These are phyloP conservation scores for Nomia melanderi DNA, from an alignment of 1,140 invertebrate genomes.

Conservation along the genomic window DNA sequence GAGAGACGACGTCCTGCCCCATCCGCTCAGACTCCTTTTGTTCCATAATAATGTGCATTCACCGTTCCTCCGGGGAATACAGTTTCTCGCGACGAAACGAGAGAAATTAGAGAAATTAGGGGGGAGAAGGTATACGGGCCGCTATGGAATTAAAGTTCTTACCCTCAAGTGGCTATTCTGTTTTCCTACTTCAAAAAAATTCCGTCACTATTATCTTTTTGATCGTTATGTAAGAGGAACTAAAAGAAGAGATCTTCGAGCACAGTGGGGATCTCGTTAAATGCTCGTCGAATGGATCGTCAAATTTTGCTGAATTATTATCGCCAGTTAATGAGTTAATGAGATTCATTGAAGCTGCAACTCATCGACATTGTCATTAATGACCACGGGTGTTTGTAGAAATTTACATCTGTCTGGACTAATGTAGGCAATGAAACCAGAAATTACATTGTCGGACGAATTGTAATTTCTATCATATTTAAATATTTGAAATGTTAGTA, in stretches of 20 bases:
- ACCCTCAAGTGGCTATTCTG: background rate
- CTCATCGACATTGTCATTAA: background rate
- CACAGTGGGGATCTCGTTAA: no score
- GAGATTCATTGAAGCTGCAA: no score
- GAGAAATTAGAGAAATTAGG: background rate
- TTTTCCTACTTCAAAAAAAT: slow-evolving; percentile 3
- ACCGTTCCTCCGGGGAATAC: background rate
- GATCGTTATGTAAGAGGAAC: no score
- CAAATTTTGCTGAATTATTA: background rate
- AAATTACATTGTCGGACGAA: no score
- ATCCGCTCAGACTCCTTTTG: background rate
- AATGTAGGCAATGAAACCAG: no score
- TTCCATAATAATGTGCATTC: slow-evolving; percentile 1
- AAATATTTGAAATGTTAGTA: no score
- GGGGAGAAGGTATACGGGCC: background rate
- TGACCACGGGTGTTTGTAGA: no score
- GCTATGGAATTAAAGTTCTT: background rate
- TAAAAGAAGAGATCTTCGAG: no score
- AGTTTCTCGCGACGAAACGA: background rate
- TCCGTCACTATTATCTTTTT: background rate
- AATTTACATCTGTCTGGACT: no score
- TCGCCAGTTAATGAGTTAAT: background rate
- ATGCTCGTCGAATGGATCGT: background rate
- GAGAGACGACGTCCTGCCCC: background rate
- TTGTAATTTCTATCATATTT: no score